Percentiles rank a stretch among this genome's conserved stretches.
Evolutionary conservation across 2,113 vertebrate genomes (phyloP).

Genomic region (Ginglymostoma cirratum): DNA sequence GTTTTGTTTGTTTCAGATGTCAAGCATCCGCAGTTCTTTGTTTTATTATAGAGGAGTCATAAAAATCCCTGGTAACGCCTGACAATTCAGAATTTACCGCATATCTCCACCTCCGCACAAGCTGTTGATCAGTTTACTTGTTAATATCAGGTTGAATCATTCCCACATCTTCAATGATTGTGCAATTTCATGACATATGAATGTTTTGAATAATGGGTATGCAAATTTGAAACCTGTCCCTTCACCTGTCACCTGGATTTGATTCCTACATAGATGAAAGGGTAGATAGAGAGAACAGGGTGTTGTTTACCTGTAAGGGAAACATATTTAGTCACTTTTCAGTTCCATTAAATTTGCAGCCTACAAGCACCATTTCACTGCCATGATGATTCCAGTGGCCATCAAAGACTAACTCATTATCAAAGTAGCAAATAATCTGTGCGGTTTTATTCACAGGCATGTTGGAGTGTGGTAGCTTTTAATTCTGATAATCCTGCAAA

Average conservation of each 20-base stretch:
- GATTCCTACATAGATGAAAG: not conserved
- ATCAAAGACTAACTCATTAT: not conserved
- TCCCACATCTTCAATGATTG: not conserved
- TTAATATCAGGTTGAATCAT: not conserved
- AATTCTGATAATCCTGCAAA: not conserved
- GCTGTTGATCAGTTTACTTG: not conserved
- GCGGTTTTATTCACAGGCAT: too few species aligned
- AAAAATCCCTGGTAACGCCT: not conserved
- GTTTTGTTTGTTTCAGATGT: too few species aligned
- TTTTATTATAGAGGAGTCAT: too few species aligned
- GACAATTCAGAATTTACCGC: not conserved
- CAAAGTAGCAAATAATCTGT: not conserved
- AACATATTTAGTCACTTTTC: not conserved
- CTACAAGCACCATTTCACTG: not conserved
- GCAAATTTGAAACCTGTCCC: not conserved
- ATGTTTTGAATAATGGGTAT: not conserved
- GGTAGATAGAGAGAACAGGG: not conserved
- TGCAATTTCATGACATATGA: not conserved
- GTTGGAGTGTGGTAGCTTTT: not conserved
- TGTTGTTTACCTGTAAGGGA: not conserved
- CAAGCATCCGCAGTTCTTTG: too few species aligned
- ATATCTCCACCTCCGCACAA: not conserved
- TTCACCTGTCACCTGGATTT: not conserved
- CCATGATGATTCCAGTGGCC: too few species aligned
- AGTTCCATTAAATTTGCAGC: not conserved